Evolutionary conservation across 2,888 invertebrate species (phyloP).

Genomic region (Boloria euphrosyne): DNA sequence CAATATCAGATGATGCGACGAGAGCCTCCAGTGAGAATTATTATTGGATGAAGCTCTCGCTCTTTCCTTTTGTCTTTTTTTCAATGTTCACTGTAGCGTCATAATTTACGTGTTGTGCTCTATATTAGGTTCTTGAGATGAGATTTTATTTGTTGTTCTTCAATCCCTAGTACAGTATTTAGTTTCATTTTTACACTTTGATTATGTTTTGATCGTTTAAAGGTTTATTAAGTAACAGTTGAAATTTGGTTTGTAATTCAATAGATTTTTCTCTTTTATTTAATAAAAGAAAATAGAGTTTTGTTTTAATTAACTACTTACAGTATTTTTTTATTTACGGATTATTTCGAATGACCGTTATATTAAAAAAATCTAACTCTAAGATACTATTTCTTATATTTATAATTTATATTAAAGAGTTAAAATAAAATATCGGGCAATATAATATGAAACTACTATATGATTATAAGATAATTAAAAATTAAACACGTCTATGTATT

Average conservation of each 20-base stretch:
- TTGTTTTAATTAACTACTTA: too few relatives aligned
- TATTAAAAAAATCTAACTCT: too few relatives aligned
- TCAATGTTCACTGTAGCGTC: conserved; percentile 23
- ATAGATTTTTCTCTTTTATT: too few relatives aligned
- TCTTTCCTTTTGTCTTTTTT: conserved; percentile 37
- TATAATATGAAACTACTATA: too few relatives aligned
- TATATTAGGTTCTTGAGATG: conserved; percentile 18
- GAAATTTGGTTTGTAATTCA: not conserved
- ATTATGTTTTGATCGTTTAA: conserved; percentile 1
- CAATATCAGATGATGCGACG: conserved; percentile 76
- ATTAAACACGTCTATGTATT: too few relatives aligned
- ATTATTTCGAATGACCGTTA: too few relatives aligned
- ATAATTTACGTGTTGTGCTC: conserved; percentile 30
- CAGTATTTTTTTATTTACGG: too few relatives aligned
- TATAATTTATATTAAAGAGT: too few relatives aligned
- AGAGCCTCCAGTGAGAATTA: conserved; percentile 77
- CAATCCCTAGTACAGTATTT: not conserved
- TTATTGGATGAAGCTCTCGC: conserved; percentile 76
- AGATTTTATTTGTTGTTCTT: conserved; percentile 20
- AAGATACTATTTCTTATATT: too few relatives aligned
- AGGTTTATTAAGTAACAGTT: not conserved
- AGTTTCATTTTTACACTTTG: conserved; percentile 3
- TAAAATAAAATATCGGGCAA: too few relatives aligned
- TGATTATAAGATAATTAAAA: too few relatives aligned
- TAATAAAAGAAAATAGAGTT: too few relatives aligned